A percentile compares a stretch with the other conserved stretches of the same genome.
These are phyloP conservation scores for Paralichthys olivaceus DNA, from an alignment of 2,113 vertebrate genomes.

Conservation along the genomic window DNA sequence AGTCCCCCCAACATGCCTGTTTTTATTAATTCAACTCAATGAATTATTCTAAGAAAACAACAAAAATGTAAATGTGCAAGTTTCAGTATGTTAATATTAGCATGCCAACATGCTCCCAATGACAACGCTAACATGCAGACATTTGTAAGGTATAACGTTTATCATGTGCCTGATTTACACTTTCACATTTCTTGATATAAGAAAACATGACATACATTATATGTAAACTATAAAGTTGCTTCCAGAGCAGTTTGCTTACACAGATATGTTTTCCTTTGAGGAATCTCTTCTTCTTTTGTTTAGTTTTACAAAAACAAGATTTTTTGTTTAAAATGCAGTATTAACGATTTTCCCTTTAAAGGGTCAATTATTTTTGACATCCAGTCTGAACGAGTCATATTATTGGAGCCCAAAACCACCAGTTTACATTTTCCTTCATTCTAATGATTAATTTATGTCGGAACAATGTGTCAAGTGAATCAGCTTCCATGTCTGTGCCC, in stretches of 20 bases:
- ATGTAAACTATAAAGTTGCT: not conserved
- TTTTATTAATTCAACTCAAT: too few species aligned
- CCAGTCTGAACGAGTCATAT: not conserved
- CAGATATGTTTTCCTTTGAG: not conserved
- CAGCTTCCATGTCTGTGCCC: conserved; percentile 42
- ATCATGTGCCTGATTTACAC: too few species aligned
- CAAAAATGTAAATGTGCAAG: too few species aligned
- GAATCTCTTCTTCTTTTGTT: not conserved
- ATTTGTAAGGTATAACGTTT: too few species aligned
- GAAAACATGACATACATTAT: too few species aligned
- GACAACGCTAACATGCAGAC: too few species aligned
- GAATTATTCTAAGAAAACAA: too few species aligned
- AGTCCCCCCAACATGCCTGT: too few species aligned
- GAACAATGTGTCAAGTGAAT: conserved; percentile 36
- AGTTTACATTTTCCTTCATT: not conserved
- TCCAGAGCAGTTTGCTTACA: too few species aligned
- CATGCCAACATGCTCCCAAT: too few species aligned
- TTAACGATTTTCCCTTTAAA: not conserved
- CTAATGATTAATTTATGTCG: conserved; percentile 31
- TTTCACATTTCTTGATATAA: too few species aligned
- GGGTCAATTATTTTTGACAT: not conserved
- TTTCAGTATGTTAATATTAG: too few species aligned
- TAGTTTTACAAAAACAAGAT: not conserved
- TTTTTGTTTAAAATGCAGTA: not conserved
- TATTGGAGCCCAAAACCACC: conserved; percentile 1